phyloP scores from a whole-genome alignment of 2,888 invertebrate genomes.

The Adineta ricciae region DNA sequence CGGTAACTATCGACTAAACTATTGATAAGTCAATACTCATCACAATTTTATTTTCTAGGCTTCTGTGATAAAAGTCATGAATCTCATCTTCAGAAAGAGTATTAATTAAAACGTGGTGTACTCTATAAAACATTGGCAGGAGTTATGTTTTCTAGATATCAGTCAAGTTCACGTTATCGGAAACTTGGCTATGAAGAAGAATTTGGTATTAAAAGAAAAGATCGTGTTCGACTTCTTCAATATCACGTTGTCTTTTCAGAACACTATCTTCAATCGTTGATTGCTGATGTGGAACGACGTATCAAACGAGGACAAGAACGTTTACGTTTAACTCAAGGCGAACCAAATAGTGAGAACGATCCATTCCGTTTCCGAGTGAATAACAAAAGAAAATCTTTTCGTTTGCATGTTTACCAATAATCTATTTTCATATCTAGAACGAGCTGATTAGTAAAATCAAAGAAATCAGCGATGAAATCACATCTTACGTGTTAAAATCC shows the following conservation, averaged over 20 bases:
- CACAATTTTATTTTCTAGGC: constrained; percentile 50
- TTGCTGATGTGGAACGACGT: constrained; percentile 86
- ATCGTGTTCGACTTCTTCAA: constrained; percentile 54
- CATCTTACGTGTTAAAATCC: constrained; percentile 49
- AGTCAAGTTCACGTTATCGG: constrained; percentile 56
- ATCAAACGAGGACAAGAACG: constrained; percentile 82
- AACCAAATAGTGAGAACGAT: constrained; percentile 25
- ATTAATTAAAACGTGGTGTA: constrained; percentile 37
- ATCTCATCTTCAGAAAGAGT: constrained; percentile 79
- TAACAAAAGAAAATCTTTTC: background rate
- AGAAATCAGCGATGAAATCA: background rate
- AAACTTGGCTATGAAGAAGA: constrained; percentile 88
- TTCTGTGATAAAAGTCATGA: constrained; percentile 87
- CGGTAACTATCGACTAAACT: constrained; percentile 49
- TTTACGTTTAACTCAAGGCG: constrained; percentile 59
- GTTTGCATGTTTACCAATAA: no score
- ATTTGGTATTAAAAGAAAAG: constrained; percentile 46
- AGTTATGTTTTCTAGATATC: constrained; percentile 45
- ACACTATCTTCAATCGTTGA: constrained; percentile 78
- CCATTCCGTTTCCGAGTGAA: background rate
- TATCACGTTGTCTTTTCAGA: constrained; percentile 52
- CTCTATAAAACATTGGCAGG: constrained; percentile 2
- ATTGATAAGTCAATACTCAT: background rate
- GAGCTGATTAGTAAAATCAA: constrained; percentile 21
- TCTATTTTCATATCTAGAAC: background rate